These are phyloP conservation scores for Cheilosia vernalis DNA, from an alignment of 2,888 invertebrate genomes.

Conservation along the genomic window DNA sequence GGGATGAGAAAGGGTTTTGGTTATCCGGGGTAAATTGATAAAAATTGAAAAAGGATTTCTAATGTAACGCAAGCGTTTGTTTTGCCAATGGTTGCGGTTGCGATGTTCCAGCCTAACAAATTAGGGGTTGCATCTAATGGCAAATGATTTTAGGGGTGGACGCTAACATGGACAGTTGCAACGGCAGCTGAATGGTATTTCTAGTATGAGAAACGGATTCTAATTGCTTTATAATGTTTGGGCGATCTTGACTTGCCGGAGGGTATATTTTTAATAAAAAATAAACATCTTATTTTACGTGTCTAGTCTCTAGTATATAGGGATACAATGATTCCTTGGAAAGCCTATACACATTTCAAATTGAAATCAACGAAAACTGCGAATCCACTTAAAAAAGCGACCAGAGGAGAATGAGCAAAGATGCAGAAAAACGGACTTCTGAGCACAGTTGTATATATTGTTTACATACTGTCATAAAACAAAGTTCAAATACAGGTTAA, in stretches of 20 bases:
- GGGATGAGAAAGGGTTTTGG: slow-evolving; percentile 34
- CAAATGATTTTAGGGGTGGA: slow-evolving; percentile 58
- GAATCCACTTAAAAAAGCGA: too few species aligned
- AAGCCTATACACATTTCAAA: too few species aligned
- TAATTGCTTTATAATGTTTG: slow-evolving; percentile 73
- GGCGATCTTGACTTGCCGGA: slow-evolving; percentile 40
- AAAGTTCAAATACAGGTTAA: too few species aligned
- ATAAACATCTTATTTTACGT: not conserved
- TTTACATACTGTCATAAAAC: too few species aligned
- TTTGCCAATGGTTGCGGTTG: slow-evolving; percentile 64
- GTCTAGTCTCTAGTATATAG: too few species aligned
- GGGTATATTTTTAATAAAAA: not conserved
- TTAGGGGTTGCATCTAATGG: slow-evolving; percentile 66
- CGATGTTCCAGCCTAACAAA: slow-evolving; percentile 39
- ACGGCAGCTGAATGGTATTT: slow-evolving; percentile 61
- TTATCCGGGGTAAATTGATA: slow-evolving; percentile 39
- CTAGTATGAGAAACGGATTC: slow-evolving; percentile 48
- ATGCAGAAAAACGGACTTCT: too few species aligned
- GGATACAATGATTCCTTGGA: too few species aligned
- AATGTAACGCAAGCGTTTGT: slow-evolving; percentile 64
- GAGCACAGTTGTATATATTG: too few species aligned
- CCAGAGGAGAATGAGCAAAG: too few species aligned
- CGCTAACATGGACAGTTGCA: not conserved
- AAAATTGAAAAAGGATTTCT: slow-evolving; percentile 51
- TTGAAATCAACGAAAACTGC: too few species aligned